These are phyloP conservation scores for Steatornis caripensis DNA, from an alignment of 2,113 vertebrate genomes.

Conservation along the genomic window DNA sequence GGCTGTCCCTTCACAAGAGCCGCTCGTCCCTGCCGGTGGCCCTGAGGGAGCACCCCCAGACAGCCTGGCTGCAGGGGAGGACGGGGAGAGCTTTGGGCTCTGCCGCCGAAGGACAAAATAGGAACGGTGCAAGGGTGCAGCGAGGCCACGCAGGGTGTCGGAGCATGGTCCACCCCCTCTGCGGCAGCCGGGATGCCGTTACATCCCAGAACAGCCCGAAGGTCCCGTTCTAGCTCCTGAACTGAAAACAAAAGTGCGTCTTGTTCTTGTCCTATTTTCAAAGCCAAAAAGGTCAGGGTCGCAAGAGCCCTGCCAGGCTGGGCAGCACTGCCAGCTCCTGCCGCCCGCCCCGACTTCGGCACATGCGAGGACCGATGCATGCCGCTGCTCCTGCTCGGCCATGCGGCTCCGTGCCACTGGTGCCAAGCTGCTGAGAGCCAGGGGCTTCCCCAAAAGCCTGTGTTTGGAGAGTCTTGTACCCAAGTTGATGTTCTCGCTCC, in stretches of 20 bases:
- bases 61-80: neutral
- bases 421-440: fast-evolving
- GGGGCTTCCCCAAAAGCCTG: neutral
- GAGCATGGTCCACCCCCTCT: fast-evolving
- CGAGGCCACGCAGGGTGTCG: neutral
- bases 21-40: fast-evolving
- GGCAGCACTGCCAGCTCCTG: neutral
- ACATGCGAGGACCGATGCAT: fast-evolving
- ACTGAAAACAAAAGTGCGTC: conserved; percentile 14
- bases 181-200: fast-evolving
- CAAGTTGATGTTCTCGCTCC: neutral
- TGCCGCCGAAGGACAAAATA: neutral
- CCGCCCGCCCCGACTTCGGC: fast-evolving
- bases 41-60: neutral
- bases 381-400: neutral
- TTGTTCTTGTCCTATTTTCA: conserved; percentile 20
- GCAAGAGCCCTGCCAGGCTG: neutral
- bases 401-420: fast-evolving
- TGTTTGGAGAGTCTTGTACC: neutral
- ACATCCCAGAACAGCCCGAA: conserved; percentile 29
- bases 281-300: conserved; percentile 15
- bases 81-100: neutral
- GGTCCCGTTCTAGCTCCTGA: conserved; percentile 2
- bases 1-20: neutral
- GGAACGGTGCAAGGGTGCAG: neutral